Evolutionary conservation across 2,113 vertebrate species (phyloP).

Genomic region (Cheilinus undulatus): DNA sequence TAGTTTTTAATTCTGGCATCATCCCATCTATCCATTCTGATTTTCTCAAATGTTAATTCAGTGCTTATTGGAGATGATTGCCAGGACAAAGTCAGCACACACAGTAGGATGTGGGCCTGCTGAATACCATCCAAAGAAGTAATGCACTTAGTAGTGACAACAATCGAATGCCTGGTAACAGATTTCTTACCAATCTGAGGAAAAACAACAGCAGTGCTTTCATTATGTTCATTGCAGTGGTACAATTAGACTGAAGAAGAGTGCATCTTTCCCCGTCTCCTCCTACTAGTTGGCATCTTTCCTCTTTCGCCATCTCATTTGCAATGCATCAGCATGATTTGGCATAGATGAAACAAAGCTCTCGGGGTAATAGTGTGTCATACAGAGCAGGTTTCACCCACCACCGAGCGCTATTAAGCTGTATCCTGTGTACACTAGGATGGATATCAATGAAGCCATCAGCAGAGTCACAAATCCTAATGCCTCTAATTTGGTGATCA

Average conservation of each 20-base stretch:
- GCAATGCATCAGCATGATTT: conserved; percentile 59
- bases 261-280: conserved; percentile 29
- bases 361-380: conserved; percentile 66
- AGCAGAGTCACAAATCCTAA: conserved; percentile 36
- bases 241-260: conserved; percentile 54
- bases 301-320: conserved; percentile 57
- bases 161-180: conserved; percentile 33
- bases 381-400: conserved; percentile 46
- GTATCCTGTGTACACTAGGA: conserved; percentile 7
- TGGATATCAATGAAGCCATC: conserved; percentile 30
- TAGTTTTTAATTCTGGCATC: background rate
- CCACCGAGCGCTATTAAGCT: conserved; percentile 39
- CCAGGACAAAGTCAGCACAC: background rate
- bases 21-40: background rate
- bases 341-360: conserved; percentile 57
- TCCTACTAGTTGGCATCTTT: conserved; percentile 31
- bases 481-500: conserved; percentile 37
- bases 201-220: conserved; percentile 44
- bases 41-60: conserved; percentile 11
- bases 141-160: conserved; percentile 17
- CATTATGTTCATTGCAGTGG: conserved; percentile 39
- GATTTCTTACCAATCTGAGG: conserved; percentile 16
- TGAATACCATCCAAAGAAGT: conserved; percentile 12
- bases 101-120: background rate
- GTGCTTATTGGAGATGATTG: conserved; percentile 3